Evolutionary conservation across 1,140 invertebrate genomes (phyloP).

Genomic region (Amphibalanus amphitrite): DNA sequence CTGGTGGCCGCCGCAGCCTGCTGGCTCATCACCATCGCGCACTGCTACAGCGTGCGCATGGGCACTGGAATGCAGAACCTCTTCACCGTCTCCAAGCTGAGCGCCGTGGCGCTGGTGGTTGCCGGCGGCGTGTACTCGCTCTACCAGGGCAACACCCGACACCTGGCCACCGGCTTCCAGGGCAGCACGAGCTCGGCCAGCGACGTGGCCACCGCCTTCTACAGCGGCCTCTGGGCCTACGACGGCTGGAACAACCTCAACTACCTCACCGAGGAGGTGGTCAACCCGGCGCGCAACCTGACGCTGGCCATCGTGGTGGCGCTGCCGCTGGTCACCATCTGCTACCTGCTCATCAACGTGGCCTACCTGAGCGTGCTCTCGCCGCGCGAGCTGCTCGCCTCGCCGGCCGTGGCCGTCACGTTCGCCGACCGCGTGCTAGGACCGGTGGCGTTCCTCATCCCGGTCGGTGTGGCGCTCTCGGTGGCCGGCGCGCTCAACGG

Average conservation of each 20-base stretch:
- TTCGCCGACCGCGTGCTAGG: too few relatives aligned
- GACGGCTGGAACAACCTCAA: conserved; percentile 97
- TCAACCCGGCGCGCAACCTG: conserved; percentile 57
- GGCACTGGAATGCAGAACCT: conserved; percentile 73
- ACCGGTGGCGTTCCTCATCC: too few relatives aligned
- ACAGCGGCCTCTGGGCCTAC: conserved; percentile 83
- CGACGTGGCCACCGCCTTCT: conserved; percentile 66
- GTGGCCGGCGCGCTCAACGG: conserved; percentile 70
- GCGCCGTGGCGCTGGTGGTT: conserved; percentile 59
- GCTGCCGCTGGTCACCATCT: conserved; percentile 34
- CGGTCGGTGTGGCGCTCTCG: too few relatives aligned
- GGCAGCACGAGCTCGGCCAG: conserved; percentile 28
- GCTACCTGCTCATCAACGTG: conserved; percentile 39
- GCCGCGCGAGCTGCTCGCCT: conserved; percentile 33
- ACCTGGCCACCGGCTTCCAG: conserved; percentile 27
- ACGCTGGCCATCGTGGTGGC: conserved; percentile 39
- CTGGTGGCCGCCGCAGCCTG: conserved; percentile 12
- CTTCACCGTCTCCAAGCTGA: conserved; percentile 66
- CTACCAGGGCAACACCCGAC: conserved; percentile 15
- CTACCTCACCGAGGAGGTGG: conserved; percentile 98
- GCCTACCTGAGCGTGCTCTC: conserved; percentile 39
- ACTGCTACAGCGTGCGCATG: conserved; percentile 66
- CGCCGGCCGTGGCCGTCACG: too few relatives aligned
- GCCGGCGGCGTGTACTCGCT: conserved; percentile 28
- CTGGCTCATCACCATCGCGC: conserved; percentile 59